These are phyloP conservation scores for Penaeus indicus DNA, from an alignment of 1,140 invertebrate genomes.

Conservation along the genomic window DNA sequence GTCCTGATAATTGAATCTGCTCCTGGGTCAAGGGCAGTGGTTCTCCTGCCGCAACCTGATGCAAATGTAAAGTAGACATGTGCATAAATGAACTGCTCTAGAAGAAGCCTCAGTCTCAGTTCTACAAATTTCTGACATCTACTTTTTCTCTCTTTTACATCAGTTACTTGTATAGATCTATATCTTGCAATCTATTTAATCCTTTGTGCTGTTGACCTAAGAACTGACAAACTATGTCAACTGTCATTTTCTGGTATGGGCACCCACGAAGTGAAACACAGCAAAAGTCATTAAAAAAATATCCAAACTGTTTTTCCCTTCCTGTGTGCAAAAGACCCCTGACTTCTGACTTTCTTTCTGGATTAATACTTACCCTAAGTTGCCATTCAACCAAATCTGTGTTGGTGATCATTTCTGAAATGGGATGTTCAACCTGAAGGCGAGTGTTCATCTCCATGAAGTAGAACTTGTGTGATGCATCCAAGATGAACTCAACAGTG, in stretches of 20 bases:
- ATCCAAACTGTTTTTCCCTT: not conserved
- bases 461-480: conserved; percentile 88
- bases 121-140: no score
- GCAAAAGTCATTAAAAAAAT: no score
- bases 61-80: conserved; percentile 7
- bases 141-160: no score
- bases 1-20: conserved; percentile 79
- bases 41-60: conserved; percentile 85
- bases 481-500: conserved; percentile 95
- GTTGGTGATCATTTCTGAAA: conserved; percentile 95
- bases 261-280: no score
- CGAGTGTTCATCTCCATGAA: conserved; percentile 99
- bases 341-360: not conserved
- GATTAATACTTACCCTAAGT: conserved; percentile 73
- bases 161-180: no score
- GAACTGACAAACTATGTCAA: no score
- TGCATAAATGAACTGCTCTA: not conserved
- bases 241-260: no score
- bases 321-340: not conserved
- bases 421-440: conserved; percentile 94
- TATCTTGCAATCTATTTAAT: no score
- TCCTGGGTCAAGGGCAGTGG: conserved; percentile 84
- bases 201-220: no score
- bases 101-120: not conserved
- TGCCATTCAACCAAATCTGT: conserved; percentile 98